Percentiles rank a stretch among this genome's conserved stretches.
These are phyloP conservation scores for Polypterus senegalus DNA, from an alignment of 2,113 vertebrate genomes.

Conservation along the genomic window DNA sequence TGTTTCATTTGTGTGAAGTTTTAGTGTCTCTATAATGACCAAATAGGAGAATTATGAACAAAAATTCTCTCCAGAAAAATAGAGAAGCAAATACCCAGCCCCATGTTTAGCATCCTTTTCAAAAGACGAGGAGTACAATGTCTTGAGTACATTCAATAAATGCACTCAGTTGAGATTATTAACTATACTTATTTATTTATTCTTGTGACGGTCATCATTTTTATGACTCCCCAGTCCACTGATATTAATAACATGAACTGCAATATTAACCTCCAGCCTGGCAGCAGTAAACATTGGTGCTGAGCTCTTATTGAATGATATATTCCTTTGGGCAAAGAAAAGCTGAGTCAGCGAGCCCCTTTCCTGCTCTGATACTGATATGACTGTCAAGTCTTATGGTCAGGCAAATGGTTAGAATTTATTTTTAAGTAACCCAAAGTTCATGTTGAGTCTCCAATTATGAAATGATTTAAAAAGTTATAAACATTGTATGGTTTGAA, in stretches of 20 bases:
- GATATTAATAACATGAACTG: constrained; percentile 14
- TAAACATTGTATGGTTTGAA: no score
- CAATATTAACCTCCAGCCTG: constrained; percentile 17
- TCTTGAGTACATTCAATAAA: neutral
- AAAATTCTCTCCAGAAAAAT: no score
- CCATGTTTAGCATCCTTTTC: no score
- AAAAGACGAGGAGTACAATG: no score
- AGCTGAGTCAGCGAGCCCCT: neutral
- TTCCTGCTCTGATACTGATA: neutral
- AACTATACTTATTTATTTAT: constrained; percentile 8
- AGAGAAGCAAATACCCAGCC: no score
- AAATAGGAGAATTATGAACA: no score
- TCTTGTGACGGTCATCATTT: constrained; percentile 8
- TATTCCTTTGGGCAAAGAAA: neutral
- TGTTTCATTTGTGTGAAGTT: no score
- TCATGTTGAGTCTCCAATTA: no score
- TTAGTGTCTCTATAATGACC: no score
- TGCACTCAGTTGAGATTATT: constrained; percentile 7
- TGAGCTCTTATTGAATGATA: neutral
- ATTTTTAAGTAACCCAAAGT: no score
- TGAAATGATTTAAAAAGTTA: no score
- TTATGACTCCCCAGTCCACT: constrained; percentile 7
- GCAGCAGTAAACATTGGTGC: neutral
- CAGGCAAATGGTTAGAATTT: no score
- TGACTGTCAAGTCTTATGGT: neutral